Evolutionary conservation across 2,888 invertebrate species (phyloP), one percentile per base, ranked within the genome.

Genomic region (Agriopis aurantiaria): DNA sequence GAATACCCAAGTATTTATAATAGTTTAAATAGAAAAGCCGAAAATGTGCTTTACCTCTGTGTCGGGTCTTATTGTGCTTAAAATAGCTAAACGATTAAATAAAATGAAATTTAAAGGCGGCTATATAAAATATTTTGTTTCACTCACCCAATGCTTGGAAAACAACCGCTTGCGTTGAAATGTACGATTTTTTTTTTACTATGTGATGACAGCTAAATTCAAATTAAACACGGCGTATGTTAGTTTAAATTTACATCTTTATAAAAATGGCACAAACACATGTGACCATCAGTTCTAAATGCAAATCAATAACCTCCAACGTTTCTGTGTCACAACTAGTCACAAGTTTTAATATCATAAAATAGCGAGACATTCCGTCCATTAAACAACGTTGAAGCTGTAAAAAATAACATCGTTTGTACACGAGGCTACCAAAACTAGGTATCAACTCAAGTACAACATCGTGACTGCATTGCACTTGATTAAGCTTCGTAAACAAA

Each of bases 371-470:
- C 68, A 45, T 56, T 64, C 55, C 11, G 11, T 55, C 63, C 63
- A 64, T 68, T 69, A 69, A 75, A 78, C 67, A 68, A 66, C 73
- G 68, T 71, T 62, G 40, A 64, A 69, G 67, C 68, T 66, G 69
- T 72, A 76, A 76, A 80, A 76, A 76, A 65, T 64, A 66, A 2
- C 8, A n/a, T 1, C 12, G 46, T 58, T 58, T 46, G 46, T 46
- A 58, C 45, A 58, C 46, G 12, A 46, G 23, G 46, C 46, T 2
- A 58, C 12, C 8, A 45, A 33, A 11, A 52, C 10, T 4, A 8
- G 8, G n/a, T 6, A 48, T 0, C 12, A n/a, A 48, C 48, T 48
- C n/a, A 7, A 41, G 48, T 48, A 3, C 33, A 33, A n/a, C 48
- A 5, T 48, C 11, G 48, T n/a, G n/a, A 48, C n/a, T 33, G 33